Evolutionary conservation across 1,140 invertebrate species (phyloP), one percentile per base, ranked within the genome.

Genomic region (Contarinia nasturtii): DNA sequence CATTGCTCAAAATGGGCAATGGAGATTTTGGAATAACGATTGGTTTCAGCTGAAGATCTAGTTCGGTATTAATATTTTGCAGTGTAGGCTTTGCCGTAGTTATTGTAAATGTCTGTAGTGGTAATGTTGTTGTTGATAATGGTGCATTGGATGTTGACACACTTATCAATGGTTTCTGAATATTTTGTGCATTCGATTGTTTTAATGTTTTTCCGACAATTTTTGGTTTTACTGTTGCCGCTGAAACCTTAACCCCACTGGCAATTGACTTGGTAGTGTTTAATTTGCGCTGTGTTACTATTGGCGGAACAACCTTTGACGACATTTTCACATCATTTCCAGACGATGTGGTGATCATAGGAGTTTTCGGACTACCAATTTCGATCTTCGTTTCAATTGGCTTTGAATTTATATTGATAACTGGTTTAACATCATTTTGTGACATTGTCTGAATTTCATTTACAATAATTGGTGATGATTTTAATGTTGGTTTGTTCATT

Each of bases 81-180:
- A 21, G 4, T 12, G 41, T 15, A 21, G 48, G 55, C 65, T 22
- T 45, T 49, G 45, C 63, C 64, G 51, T 60, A 54, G 41, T 55
- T 61, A 20, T 65, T 62, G 40, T 65, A 63, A 51, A 20, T 11
- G 18, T 64, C 63, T 49, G 63, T 63, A 51, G 64, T 64, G 59
- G 66, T 61, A n/a, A n/a, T 50, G 59, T 64, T 44, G 54, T 51
- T 51, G 17, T 15, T 44, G 17, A 40, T 5, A 50, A 46, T 7
- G 46, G 33, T 4, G 45, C 17, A 12, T 22, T 18, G 4, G 27
- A 22, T 22, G 18, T 19, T 34, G 33, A 17, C 11, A 36, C 11
- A 12, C 15, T 19, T 38, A 15, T 14, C 8, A 47, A 21, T 36
- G 27, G 46, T 19, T 45, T 46, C 33, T 45, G 3, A 18, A 44